Conservation (phyloP, 2,888 invertebrate genomes). For the Ethmia dodecea region DNA sequence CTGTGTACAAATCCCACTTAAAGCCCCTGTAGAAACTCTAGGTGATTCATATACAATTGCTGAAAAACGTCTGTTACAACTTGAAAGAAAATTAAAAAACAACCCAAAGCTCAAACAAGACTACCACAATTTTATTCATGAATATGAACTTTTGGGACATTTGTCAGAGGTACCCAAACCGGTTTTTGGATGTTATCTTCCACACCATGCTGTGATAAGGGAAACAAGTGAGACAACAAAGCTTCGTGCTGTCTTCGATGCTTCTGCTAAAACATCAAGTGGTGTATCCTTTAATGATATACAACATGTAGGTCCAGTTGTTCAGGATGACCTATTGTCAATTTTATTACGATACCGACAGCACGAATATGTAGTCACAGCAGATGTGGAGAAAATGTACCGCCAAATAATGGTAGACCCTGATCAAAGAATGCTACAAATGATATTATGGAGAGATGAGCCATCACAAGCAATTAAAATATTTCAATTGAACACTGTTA, state of each 20-base stretch:
- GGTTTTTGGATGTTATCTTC: constrained; percentile 1
- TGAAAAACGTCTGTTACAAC: background rate
- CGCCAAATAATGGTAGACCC: constrained; percentile 4
- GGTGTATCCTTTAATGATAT: constrained; percentile 1
- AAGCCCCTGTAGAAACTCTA: background rate
- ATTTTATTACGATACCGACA: constrained; percentile 30
- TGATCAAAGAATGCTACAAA: constrained; percentile 6
- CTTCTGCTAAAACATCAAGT: background rate
- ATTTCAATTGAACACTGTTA: constrained; percentile 21
- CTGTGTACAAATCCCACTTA: constrained; percentile 2
- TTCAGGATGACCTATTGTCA: constrained; percentile 26
- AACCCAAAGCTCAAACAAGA: background rate
- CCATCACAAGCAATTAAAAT: constrained; percentile 2
- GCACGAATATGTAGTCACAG: constrained; percentile 28
- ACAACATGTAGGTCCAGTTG: constrained; percentile 5
- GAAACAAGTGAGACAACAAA: constrained; percentile 1
- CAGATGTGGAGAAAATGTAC: constrained; percentile 10
- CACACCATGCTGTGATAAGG: background rate
- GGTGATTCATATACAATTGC: constrained; percentile 1
- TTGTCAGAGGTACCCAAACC: background rate
- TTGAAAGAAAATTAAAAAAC: constrained; percentile 1
- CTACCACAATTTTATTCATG: background rate
- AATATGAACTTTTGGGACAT: constrained; percentile 2
- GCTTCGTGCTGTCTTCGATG: constrained; percentile 1
- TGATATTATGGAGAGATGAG: constrained; percentile 11